Evolutionary conservation across 2,888 invertebrate genomes (phyloP).

Genomic region (Craniophora ligustri): DNA sequence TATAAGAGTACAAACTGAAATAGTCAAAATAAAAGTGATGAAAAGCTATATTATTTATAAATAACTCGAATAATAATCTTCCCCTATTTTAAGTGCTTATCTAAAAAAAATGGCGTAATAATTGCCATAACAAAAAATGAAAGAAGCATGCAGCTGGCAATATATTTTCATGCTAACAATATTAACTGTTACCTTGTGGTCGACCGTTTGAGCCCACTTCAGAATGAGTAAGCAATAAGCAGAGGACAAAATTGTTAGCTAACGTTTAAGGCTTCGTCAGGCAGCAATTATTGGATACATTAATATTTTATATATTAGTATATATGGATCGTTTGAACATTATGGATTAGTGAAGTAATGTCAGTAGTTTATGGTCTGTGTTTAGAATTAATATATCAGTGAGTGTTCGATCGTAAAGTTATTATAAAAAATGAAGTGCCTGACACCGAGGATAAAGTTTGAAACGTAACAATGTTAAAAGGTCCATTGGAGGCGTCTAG

Average conservation of each 20-base stretch:
- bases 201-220: constrained; percentile 86
- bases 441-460: no score
- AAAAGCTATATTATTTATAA: constrained; percentile 1
- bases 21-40: not conserved
- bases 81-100: constrained; percentile 8
- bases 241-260: constrained; percentile 76
- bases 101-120: not conserved
- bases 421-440: no score
- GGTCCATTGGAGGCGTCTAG: no score
- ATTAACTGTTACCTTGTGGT: constrained; percentile 79
- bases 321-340: no score
- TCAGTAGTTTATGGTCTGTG: no score
- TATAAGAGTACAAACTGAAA: not conserved
- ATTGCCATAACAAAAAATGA: constrained; percentile 10
- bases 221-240: constrained; percentile 82
- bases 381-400: no score
- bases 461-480: no score
- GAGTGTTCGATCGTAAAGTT: no score
- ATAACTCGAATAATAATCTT: not conserved
- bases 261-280: constrained; percentile 52
- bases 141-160: constrained; percentile 49
- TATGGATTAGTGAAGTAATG: no score
- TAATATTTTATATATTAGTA: no score
- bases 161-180: constrained; percentile 58
- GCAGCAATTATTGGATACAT: constrained; percentile 4